These are phyloP conservation scores for Sussaba pulchella DNA, from an alignment of 2,888 invertebrate genomes.

Conservation along the genomic window DNA sequence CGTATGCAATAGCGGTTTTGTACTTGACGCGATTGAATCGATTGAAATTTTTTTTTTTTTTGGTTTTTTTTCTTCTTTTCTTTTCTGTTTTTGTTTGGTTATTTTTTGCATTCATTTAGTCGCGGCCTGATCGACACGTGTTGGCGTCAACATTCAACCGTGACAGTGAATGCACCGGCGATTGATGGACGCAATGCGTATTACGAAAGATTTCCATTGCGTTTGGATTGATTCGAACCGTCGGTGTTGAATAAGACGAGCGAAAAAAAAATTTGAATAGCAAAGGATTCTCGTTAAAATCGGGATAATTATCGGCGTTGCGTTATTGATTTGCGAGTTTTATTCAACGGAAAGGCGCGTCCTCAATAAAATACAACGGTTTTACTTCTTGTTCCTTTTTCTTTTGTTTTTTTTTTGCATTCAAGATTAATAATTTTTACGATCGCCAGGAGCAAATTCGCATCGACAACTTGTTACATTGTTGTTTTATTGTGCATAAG, in stretches of 20 bases:
- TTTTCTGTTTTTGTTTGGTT: background rate
- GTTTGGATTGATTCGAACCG: background rate
- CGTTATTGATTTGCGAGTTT: background rate
- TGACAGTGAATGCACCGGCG: slow-evolving; percentile 33
- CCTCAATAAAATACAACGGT: background rate
- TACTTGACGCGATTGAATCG: slow-evolving; percentile 36
- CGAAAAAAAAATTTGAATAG: slow-evolving; percentile 16
- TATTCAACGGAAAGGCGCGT: background rate
- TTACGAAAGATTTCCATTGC: background rate
- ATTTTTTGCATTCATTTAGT: slow-evolving; percentile 15
- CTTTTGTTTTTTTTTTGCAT: background rate
- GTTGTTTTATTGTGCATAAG: too few species aligned
- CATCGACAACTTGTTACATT: background rate
- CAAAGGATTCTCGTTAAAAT: slow-evolving; percentile 11
- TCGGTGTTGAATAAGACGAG: background rate
- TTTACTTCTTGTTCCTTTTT: background rate
- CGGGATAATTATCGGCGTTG: background rate
- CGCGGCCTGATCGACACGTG: slow-evolving; percentile 22
- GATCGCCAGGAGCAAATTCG: background rate
- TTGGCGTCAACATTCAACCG: slow-evolving; percentile 22
- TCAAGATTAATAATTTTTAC: background rate
- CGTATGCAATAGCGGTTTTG: slow-evolving; percentile 14
- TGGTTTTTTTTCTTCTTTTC: slow-evolving; percentile 9
- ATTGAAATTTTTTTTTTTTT: slow-evolving; percentile 26
- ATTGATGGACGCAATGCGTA: background rate